phyloP scores from a whole-genome alignment of 2,888 invertebrate genomes.

The Scaptomyza polygonia region DNA sequence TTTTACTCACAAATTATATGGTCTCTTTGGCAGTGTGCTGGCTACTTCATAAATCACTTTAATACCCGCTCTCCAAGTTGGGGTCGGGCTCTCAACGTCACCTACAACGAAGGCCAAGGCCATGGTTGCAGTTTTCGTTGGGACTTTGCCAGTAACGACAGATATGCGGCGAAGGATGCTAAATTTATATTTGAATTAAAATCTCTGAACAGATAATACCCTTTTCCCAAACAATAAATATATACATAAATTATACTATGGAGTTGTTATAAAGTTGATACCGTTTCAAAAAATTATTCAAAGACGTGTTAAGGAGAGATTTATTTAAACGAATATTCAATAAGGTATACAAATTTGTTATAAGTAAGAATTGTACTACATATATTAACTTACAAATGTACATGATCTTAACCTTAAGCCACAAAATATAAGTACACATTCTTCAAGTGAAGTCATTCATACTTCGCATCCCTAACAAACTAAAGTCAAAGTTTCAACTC shows the following conservation, averaged over 20 bases:
- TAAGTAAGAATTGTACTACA: too few species aligned
- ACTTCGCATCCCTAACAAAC: neutral
- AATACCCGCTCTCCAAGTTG: slow-evolving; percentile 30
- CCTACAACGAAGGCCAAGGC: slow-evolving; percentile 13
- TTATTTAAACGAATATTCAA: too few species aligned
- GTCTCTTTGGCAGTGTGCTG: slow-evolving; percentile 35
- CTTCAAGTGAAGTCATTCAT: too few species aligned
- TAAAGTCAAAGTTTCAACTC: neutral
- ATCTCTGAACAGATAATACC: slow-evolving; percentile 20
- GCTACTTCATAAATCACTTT: slow-evolving; percentile 56
- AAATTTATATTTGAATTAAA: slow-evolving; percentile 9
- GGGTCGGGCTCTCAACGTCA: slow-evolving; percentile 4
- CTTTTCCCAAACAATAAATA: neutral
- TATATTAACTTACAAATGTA: too few species aligned
- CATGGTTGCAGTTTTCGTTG: slow-evolving; percentile 10
- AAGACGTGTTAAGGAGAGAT: too few species aligned
- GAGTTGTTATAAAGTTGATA: neutral
- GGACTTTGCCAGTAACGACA: slow-evolving; percentile 15
- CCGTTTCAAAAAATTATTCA: too few species aligned
- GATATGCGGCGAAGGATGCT: neutral
- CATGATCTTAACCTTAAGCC: too few species aligned
- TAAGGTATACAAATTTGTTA: too few species aligned
- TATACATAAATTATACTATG: neutral
- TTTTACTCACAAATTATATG: slow-evolving; percentile 32
- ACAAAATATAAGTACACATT: too few species aligned